A percentile compares a stretch with the other conserved stretches of the same genome.
Conservation (phyloP, 1,140 invertebrate genomes). For the Drosophila ogumai region DNA sequence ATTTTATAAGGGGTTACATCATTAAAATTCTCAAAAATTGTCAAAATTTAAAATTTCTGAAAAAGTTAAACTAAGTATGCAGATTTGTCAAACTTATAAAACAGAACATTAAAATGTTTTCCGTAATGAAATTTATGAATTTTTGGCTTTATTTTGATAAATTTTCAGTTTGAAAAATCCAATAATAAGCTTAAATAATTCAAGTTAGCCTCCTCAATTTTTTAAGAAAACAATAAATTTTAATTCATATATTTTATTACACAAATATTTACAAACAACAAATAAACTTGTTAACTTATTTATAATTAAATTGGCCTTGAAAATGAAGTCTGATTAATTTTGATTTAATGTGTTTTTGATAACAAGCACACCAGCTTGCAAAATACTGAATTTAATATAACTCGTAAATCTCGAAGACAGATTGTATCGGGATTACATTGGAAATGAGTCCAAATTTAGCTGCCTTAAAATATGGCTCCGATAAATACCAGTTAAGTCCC, state of each 20-base stretch:
- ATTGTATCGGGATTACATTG: not conserved
- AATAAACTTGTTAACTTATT: not conserved
- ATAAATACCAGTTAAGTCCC: not conserved
- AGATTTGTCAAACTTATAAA: too few species aligned
- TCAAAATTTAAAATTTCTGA: too few species aligned
- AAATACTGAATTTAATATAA: not conserved
- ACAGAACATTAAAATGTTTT: too few species aligned
- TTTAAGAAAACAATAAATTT: not conserved
- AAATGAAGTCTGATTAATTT: not conserved
- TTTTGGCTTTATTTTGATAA: too few species aligned
- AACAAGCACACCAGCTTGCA: not conserved
- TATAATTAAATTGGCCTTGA: conserved; percentile 1
- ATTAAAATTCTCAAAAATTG: too few species aligned
- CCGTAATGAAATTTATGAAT: too few species aligned
- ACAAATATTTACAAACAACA: conserved; percentile 12
- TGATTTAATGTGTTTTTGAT: conserved; percentile 3
- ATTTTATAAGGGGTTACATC: too few species aligned
- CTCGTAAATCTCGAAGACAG: not conserved
- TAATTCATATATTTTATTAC: not conserved
- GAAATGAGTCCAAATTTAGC: not conserved
- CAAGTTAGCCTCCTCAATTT: too few species aligned
- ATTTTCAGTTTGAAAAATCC: too few species aligned
- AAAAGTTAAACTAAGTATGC: too few species aligned
- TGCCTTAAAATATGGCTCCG: not conserved
- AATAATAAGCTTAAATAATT: too few species aligned